These are phyloP conservation scores for Sturmia bella DNA, from an alignment of 2,888 invertebrate genomes.

Conservation along the genomic window DNA sequence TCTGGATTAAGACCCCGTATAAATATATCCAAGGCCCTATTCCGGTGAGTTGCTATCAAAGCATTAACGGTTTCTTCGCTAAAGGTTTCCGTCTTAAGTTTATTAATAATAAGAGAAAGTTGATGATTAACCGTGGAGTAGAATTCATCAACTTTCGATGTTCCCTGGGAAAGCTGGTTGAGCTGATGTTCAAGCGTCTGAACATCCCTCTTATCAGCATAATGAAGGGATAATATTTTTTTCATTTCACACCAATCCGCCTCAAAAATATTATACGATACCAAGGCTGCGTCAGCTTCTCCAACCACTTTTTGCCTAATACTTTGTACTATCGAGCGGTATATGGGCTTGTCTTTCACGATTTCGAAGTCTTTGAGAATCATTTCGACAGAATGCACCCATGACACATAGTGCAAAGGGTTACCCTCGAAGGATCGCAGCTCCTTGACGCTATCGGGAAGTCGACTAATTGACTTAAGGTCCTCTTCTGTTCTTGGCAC, in stretches of 20 bases:
- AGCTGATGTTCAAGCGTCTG: slow-evolving; percentile 69
- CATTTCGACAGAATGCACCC: not conserved
- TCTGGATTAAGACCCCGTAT: slow-evolving; percentile 42
- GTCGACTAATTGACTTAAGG: not conserved
- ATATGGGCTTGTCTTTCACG: slow-evolving; percentile 51
- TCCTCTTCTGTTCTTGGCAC: not conserved
- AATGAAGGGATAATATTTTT: slow-evolving; percentile 68
- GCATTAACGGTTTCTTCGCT: slow-evolving; percentile 53
- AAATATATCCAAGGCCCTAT: slow-evolving; percentile 48
- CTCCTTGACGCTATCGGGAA: not conserved
- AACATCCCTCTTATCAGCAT: slow-evolving; percentile 70
- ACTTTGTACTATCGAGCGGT: slow-evolving; percentile 64
- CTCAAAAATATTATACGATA: slow-evolving; percentile 53
- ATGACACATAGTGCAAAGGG: not conserved
- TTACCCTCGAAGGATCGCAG: not conserved
- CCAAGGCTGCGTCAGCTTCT: slow-evolving; percentile 52
- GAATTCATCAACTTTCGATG: slow-evolving; percentile 61
- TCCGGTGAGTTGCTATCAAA: slow-evolving; percentile 41
- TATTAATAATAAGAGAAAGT: slow-evolving; percentile 66
- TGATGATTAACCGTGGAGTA: slow-evolving; percentile 66
- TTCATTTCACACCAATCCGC: slow-evolving; percentile 42
- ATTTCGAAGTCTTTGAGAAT: slow-evolving; percentile 20
- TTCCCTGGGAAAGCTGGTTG: slow-evolving; percentile 57
- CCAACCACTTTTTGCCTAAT: no score
- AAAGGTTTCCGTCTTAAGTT: slow-evolving; percentile 64